These are phyloP conservation scores for Melanostigma gelatinosum DNA, from an alignment of 2,113 vertebrate genomes.

Conservation along the genomic window DNA sequence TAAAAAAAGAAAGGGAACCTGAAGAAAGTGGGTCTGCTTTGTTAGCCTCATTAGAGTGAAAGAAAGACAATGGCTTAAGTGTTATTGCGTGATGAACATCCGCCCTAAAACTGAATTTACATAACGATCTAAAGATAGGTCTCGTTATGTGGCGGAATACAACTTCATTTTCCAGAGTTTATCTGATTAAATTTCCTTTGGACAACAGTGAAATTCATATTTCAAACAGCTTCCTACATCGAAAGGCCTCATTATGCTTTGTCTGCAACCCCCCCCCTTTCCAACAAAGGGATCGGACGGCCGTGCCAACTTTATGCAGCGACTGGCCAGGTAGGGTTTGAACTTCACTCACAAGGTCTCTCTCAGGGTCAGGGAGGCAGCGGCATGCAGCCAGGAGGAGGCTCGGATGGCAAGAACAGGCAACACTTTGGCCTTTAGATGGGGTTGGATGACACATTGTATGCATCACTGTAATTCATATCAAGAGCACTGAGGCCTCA, in stretches of 20 bases:
- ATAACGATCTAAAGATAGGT: conserved; percentile 27
- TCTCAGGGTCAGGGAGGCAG: not conserved
- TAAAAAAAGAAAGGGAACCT: conserved; percentile 4
- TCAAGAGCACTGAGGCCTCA: no score
- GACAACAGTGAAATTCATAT: not conserved
- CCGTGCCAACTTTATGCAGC: not conserved
- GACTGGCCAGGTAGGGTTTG: not conserved
- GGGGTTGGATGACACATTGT: no score
- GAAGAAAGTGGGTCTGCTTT: conserved; percentile 54
- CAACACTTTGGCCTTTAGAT: no score
- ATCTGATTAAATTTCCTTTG: not conserved
- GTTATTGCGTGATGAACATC: conserved; percentile 11
- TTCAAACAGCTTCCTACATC: not conserved
- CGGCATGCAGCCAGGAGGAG: not conserved
- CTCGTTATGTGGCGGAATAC: not conserved
- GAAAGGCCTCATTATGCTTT: not conserved
- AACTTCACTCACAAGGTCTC: not conserved
- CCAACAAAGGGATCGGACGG: not conserved
- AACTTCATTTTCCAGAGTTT: not conserved
- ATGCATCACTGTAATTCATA: no score
- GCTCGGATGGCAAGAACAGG: no score
- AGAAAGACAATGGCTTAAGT: conserved; percentile 20
- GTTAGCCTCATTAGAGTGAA: conserved; percentile 31
- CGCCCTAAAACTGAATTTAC: conserved; percentile 21
- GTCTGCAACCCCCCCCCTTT: not conserved